Conservation (phyloP, 2,888 invertebrate species). For the Cephus pulcher region DNA sequence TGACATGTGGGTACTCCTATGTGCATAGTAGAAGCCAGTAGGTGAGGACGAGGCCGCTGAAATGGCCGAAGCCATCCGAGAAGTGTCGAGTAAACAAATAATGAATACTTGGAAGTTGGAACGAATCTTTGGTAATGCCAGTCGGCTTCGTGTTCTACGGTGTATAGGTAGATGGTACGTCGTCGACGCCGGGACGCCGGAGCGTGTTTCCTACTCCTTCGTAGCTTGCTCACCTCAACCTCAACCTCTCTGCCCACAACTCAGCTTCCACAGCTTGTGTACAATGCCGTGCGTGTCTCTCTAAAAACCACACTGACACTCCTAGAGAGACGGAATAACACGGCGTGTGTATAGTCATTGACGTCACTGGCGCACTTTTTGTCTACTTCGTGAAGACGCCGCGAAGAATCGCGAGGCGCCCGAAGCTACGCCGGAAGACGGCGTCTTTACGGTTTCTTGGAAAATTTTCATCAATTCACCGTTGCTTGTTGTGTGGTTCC, state of each 20-base stretch:
- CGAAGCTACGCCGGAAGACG: not conserved
- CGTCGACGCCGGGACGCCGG: conserved; percentile 25
- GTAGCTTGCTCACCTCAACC: conserved; percentile 32
- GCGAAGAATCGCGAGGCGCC: not conserved
- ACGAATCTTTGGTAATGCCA: conserved; percentile 45
- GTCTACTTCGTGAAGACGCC: not conserved
- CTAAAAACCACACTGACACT: conserved; percentile 5
- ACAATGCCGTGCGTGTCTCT: conserved; percentile 23
- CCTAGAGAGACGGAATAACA: conserved; percentile 5
- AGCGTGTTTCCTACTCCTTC: conserved; percentile 2
- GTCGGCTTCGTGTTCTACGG: conserved; percentile 24
- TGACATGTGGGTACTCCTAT: not conserved
- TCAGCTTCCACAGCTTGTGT: conserved; percentile 31
- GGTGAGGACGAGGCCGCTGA: conserved; percentile 30
- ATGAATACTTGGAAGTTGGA: conserved; percentile 51
- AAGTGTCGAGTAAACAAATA: conserved; percentile 37
- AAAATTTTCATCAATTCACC: not conserved
- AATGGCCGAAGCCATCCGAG: conserved; percentile 40
- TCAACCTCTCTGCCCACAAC: conserved; percentile 30
- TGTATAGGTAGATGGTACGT: conserved; percentile 20
- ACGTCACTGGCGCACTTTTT: conserved; percentile 8
- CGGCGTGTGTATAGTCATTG: conserved; percentile 1
- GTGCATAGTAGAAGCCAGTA: conserved; percentile 1
- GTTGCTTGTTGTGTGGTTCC: not conserved
- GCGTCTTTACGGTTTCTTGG: not conserved